Evolutionary conservation across 2,113 vertebrate genomes (phyloP).

Genomic region (Sula dactylatra): DNA sequence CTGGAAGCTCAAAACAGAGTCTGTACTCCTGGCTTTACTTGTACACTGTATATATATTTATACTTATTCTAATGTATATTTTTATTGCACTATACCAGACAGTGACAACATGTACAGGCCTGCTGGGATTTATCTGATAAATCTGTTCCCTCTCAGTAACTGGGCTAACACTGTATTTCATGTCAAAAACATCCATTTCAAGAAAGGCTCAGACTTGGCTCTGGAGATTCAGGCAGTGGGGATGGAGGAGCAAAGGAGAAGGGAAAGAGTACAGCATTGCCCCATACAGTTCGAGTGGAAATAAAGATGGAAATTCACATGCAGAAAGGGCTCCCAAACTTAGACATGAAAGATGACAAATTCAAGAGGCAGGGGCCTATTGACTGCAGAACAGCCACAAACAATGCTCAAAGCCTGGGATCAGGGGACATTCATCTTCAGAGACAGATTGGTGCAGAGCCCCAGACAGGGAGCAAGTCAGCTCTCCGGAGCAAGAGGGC

Average conservation of each 20-base stretch:
- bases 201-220: background rate
- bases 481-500: background rate
- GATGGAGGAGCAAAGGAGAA: background rate
- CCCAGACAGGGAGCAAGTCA: background rate
- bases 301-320: background rate
- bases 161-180: background rate
- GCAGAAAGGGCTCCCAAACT: background rate
- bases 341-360: background rate
- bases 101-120: background rate
- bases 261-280: background rate
- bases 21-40: conserved; percentile 31
- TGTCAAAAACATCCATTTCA: background rate
- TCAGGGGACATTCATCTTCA: background rate
- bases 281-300: background rate
- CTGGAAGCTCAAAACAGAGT: background rate
- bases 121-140: conserved; percentile 40
- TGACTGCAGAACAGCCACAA: background rate
- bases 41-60: conserved; percentile 58
- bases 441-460: background rate
- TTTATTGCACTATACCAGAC: conserved; percentile 48
- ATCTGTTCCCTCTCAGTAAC: conserved; percentile 1
- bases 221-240: background rate
- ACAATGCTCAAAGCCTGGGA: background rate
- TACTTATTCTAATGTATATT: conserved; percentile 38
- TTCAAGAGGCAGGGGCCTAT: background rate